Percentiles rank a stretch among this genome's conserved stretches.
Evolutionary conservation across 2,797 vertebrate species (phyloP).

Genomic region (Sternarchorhynchus goeldii): DNA sequence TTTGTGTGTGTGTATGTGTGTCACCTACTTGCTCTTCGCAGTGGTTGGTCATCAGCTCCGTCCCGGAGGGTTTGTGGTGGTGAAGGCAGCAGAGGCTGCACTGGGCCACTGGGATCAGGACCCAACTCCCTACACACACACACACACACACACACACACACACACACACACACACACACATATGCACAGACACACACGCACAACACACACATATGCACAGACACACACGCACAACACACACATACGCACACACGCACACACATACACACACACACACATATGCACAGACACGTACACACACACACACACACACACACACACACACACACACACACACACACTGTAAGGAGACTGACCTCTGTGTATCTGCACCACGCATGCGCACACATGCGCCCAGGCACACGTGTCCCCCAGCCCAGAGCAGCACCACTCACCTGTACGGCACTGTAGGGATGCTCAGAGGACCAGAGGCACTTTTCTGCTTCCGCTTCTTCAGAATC

Average conservation of each 20-base stretch:
- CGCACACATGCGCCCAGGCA: too few relatives aligned
- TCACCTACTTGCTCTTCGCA: conserved; percentile 87
- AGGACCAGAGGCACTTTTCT: conserved; percentile 80
- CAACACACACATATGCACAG: too few relatives aligned
- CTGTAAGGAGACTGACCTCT: too few relatives aligned
- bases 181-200: too few relatives aligned
- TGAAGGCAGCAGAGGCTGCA: conserved; percentile 78
- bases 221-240: not conserved
- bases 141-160: conserved; percentile 13
- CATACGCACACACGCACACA: conserved; percentile 11
- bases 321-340: too few relatives aligned
- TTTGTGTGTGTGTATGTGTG: conserved; percentile 21
- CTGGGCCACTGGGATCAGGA: conserved; percentile 77
- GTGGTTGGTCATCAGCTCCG: conserved; percentile 81
- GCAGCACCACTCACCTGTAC: conserved; percentile 78
- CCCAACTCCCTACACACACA: conserved; percentile 78
- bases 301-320: too few relatives aligned
- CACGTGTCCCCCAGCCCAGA: not conserved
- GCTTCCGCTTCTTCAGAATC: conserved; percentile 91
- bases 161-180: not conserved
- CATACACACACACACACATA: too few relatives aligned
- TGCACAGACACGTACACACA: too few relatives aligned
- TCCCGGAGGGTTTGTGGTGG: conserved; percentile 75
- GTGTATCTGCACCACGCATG: too few relatives aligned
- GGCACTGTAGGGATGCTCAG: conserved; percentile 74